Base-by-base conservation (phyloP, 2,113 vertebrate species). In the Erythrocebus patas region DNA sequence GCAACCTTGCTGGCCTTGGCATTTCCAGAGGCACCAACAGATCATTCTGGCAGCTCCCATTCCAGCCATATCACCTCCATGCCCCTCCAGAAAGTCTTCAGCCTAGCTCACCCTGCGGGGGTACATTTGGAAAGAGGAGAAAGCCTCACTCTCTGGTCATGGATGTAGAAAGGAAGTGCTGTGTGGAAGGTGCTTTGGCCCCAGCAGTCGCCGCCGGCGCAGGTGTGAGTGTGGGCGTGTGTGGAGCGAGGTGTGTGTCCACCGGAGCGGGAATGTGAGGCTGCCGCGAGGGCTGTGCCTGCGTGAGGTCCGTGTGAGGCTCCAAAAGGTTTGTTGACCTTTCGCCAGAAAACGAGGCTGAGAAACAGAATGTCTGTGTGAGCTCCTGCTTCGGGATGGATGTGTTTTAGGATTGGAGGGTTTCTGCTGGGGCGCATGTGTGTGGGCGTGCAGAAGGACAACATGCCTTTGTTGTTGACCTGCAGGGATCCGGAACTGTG, bases 361-460 rank as follows among this genome's bases (percentile, higher is more conserved):
- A 16, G 55, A 80, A 48, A 75, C 83, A 22, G 45, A 59, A 68
- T 55, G 48, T 43, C 48, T 72, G 40, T 55, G 10, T 84, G 97
- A 94, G 70, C 80, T 88, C 38, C 68, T 64, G 70, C 70, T 87
- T 52, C 7, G 0, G 20, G 59, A 13, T 4, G 40, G 23, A 27
- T 85, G 48, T 66, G 32, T 40, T 73, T 92, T 40, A 59, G 73
- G 64, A 52, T 18, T 52, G 38, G 27, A 50, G 55, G 2, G 11
- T 32, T 96, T 84, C 94, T 86, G 59, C 59, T 50, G 55, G 52
- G 73, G 30, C 40, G 48, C 43, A 16, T 55, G 25, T 35, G 40
- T 7, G 3, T n/a, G 64, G 52, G 92, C 40, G 23, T 84, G 57
- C 66, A 45, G 50, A 94, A 61, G 84, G 86, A 66, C 66, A 84